Evolutionary conservation across 2,113 vertebrate species (phyloP).

Genomic region (Calcarius ornatus): DNA sequence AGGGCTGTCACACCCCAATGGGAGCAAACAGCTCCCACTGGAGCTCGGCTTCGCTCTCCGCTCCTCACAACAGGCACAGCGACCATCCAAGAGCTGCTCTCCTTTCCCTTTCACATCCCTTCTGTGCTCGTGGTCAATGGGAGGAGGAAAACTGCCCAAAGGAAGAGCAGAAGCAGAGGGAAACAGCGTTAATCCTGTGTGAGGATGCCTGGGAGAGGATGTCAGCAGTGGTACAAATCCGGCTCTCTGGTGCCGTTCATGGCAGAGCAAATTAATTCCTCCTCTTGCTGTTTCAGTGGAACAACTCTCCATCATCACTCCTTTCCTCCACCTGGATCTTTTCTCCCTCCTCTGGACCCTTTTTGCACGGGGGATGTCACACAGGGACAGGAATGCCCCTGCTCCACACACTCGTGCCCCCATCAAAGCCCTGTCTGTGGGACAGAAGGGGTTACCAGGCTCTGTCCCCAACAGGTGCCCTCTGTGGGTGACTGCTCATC

Average conservation of each 20-base stretch:
- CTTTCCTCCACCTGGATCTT: neutral
- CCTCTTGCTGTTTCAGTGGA: neutral
- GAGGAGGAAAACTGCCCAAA: neutral
- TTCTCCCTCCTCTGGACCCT: neutral
- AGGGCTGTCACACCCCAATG: neutral
- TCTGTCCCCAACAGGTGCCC: neutral
- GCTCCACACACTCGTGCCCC: accelerated
- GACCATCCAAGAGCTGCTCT: neutral
- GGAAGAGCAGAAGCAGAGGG: neutral
- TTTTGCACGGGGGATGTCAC: neutral
- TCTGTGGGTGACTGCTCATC: neutral
- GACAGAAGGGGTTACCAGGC: neutral
- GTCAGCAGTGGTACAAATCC: neutral
- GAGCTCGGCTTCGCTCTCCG: accelerated
- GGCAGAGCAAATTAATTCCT: neutral
- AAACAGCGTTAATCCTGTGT: neutral
- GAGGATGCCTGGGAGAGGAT: neutral
- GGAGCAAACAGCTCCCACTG: neutral
- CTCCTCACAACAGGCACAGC: neutral
- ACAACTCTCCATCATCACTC: neutral
- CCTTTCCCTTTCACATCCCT: neutral
- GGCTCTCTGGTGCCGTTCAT: accelerated
- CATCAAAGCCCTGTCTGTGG: neutral
- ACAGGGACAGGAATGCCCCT: accelerated
- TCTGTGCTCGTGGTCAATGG: neutral